Base-by-base conservation (phyloP, 2,113 vertebrate species). In the Colossoma macropomum region DNA sequence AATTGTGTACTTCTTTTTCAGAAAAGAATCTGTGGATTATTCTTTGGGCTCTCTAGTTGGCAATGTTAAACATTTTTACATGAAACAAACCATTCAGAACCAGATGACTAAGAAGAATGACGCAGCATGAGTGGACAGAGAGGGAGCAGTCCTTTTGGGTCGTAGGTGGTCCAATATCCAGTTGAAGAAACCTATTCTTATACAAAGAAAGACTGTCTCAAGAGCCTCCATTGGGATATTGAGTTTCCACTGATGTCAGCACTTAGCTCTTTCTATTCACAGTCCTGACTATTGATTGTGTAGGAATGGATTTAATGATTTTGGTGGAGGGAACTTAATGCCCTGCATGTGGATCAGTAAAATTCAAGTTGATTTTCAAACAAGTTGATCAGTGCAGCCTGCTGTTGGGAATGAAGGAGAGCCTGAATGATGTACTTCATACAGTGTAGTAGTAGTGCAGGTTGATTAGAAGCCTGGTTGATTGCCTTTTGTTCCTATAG, bases 301-400 rank as follows among this genome's bases (percentile, higher is more conserved):
- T 27, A 54, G 34, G 74, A 82, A 91, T 86, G 70, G 89, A 91
- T 90, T 90, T 76, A 85, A 86, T 85, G 85, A 84, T 72, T 87
- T 84, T 73, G 70, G 83, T 50, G 81, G 17, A 77, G 54, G 60
- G 50, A 30, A n/a, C 72, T 32, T 69, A 30, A 72, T 34, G 68
- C 65, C 45, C 50, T 80, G 79, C 75, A 84, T 85, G 74, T 75
- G 73, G 69, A 56, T 65, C 17, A 2, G 3, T 45, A 45, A 45
- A 45, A 45, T 75, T 45, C 60, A 34, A 69, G 50, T 78, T n/a
- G 80, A 82, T 56, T 86, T 80, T 13, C 69, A 83, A 81, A 71
- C 86, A 72, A 63, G 80, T 85, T 84, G 82, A 91, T 91, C 87
- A 85, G 86, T 89, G 83, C 63, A 0, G 13, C 41, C 30, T n/a